Evolutionary conservation across 2,888 invertebrate genomes (phyloP).

Genomic region (Halictus quadricinctus): DNA sequence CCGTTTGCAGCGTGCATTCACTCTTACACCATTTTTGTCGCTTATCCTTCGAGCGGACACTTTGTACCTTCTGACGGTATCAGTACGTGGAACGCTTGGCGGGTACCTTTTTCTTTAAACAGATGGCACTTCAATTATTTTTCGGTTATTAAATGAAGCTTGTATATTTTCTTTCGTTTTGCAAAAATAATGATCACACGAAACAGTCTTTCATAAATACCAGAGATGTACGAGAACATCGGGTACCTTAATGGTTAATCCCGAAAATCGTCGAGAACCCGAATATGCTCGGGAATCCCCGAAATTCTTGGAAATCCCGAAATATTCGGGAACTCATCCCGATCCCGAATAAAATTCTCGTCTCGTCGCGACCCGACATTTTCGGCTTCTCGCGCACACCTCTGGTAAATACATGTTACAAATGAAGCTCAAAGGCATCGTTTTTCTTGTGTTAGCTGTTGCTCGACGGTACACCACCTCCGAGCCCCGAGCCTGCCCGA

Average conservation of each 20-base stretch:
- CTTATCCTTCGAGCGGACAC: slow-evolving; percentile 66
- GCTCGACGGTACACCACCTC: slow-evolving; percentile 84
- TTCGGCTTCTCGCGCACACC: neutral
- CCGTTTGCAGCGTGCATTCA: slow-evolving; percentile 63
- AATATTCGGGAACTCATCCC: neutral
- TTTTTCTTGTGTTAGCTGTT: slow-evolving; percentile 75
- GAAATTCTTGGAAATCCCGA: neutral
- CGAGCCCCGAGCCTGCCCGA: slow-evolving; percentile 83
- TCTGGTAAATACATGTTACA: neutral
- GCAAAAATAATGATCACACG: neutral
- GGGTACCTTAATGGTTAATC: neutral
- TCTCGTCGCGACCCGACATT: no score
- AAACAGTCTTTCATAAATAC: neutral
- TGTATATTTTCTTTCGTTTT: no score
- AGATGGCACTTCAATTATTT: slow-evolving; percentile 14
- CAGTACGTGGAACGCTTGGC: neutral
- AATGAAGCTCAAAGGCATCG: neutral
- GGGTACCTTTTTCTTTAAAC: neutral
- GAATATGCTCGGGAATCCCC: neutral
- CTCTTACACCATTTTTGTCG: slow-evolving; percentile 54
- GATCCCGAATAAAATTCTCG: neutral
- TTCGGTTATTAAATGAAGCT: neutral
- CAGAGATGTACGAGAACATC: no score
- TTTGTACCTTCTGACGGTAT: slow-evolving; percentile 53
- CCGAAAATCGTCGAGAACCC: no score